Base-by-base conservation (phyloP, 2,888 invertebrate species). In the Rosalia funebris region DNA sequence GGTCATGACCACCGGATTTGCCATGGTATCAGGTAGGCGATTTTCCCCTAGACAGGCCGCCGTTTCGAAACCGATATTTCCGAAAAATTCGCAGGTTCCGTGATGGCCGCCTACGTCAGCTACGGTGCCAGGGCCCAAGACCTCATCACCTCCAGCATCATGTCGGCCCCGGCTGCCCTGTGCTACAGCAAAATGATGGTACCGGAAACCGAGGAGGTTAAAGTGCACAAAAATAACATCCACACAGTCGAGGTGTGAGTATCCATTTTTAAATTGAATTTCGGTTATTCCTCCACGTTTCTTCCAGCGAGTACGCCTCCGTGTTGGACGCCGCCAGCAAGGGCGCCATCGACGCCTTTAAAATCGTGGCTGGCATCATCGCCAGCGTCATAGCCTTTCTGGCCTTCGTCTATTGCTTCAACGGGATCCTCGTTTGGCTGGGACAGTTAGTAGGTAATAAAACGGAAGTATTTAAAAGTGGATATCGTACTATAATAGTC, bases 121-220 rank as follows among this genome's bases (percentile, higher is more conserved):
- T 96, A 94, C 79, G 96, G 96, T 0, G 95, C 96, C 0, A 87
- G 90, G 46, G 89, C 98, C 0, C 88, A 92, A 0, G 93, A 97
- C 80, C 83, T 98, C 34, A 89, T 98, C 63, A 94, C 96, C 0
- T 94, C 98, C 0, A 93, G 94, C 63, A 91, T 98, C 0, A 97
- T 98, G 97, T 94, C 96, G 0, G 97, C 98, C 0, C 98, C 98
- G 0, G 95, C 96, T 0, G 92, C 97, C 0, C 81, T 98, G 19
- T 95, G 94, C 72, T 92, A 88, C 75, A 88, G 96, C 9, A 98
- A 98, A 80, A 84, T 99, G 0, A 86, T 96, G 72, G 91, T 92
- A 83, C 98, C 98, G 0, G 98, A 98, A 84, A 93, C 91, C 0
- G 91, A 93, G 73, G 84, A 89, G 57, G 90, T 93, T 0, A 84